Evolutionary conservation across 2,888 invertebrate genomes (phyloP).

Genomic region (Himalopsyche japonica): DNA sequence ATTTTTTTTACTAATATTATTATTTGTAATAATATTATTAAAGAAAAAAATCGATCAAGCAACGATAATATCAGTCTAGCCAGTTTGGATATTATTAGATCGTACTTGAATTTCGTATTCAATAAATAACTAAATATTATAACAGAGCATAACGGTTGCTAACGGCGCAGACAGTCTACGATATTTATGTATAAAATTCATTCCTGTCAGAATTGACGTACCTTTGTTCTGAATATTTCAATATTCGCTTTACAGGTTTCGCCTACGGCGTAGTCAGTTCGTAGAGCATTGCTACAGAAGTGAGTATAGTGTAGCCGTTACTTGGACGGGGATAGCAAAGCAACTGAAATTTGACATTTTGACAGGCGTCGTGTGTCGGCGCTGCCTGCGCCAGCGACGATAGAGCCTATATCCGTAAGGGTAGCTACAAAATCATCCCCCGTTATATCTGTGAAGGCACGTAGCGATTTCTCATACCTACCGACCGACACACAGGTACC

Average conservation of each 20-base stretch:
- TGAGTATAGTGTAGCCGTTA: conserved; percentile 8
- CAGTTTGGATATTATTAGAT: no score
- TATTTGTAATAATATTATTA: no score
- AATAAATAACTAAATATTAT: neutral
- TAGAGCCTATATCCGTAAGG: conserved; percentile 10
- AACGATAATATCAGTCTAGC: no score
- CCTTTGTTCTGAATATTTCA: conserved; percentile 30
- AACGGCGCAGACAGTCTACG: neutral
- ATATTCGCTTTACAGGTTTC: conserved; percentile 11
- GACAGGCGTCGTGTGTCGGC: conserved; percentile 49
- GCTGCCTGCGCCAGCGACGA: conserved; percentile 36
- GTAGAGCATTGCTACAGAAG: conserved; percentile 4
- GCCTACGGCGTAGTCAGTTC: neutral
- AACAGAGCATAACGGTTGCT: neutral
- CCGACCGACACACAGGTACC: neutral
- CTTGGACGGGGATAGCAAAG: conserved; percentile 21
- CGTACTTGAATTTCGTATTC: neutral
- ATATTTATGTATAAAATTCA: conserved; percentile 16
- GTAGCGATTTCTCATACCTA: conserved; percentile 26
- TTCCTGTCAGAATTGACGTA: conserved; percentile 11
- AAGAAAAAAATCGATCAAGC: no score
- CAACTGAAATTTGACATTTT: conserved; percentile 64
- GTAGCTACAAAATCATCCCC: conserved; percentile 32
- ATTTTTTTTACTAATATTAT: no score
- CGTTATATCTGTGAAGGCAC: conserved; percentile 34